Conservation (phyloP, 2,113 vertebrate genomes). For the Crotalus horridus region DNA sequence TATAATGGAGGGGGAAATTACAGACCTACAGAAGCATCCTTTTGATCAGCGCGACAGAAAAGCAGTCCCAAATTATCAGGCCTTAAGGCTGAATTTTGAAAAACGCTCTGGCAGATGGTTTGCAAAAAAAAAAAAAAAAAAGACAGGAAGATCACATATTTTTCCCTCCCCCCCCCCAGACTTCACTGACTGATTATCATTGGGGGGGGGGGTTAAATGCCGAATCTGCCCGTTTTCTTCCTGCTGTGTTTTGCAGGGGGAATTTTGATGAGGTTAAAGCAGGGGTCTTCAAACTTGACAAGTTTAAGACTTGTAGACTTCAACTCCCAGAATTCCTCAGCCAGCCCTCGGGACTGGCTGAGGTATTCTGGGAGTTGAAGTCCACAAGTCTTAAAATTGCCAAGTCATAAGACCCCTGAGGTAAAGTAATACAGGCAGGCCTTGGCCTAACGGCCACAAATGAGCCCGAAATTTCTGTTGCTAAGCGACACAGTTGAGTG, state of each 20-base stretch:
- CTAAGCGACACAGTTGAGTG: no score
- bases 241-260: background rate
- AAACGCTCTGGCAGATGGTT: background rate
- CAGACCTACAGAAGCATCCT: background rate
- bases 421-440: no score
- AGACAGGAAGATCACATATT: background rate
- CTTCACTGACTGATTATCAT: background rate
- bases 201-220: background rate
- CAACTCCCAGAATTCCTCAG: no score
- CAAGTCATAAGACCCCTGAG: no score
- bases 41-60: background rate
- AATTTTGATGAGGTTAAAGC: background rate
- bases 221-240: background rate
- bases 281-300: no score
- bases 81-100: background rate
- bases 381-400: no score
- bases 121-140: background rate
- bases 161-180: no score
- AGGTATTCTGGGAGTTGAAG: no score
- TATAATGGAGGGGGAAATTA: background rate
- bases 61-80: background rate
- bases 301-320: no score
- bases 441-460: no score
- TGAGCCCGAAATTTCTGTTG: no score
- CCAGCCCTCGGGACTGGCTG: no score